phyloP scores from a whole-genome alignment of 2,888 invertebrate species.

The Chaetoderma sp. region DNA sequence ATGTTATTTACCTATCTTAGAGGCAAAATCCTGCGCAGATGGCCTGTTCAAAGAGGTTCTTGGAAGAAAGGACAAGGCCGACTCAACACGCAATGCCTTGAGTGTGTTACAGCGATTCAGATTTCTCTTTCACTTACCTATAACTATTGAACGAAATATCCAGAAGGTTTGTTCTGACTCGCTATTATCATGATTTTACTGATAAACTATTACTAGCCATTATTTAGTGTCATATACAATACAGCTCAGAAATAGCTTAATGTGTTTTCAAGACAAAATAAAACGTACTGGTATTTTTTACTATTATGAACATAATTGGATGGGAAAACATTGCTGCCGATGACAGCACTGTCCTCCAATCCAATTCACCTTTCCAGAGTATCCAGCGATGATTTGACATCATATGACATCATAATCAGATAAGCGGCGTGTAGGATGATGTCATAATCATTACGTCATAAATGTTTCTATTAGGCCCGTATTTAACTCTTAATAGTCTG shows the following conservation, averaged over 20 bases:
- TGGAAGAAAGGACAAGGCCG: conserved; percentile 91
- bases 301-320: too few species aligned
- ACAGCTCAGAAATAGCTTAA: background rate
- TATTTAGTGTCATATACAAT: too few species aligned
- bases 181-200: background rate
- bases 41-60: conserved; percentile 93
- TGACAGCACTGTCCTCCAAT: too few species aligned
- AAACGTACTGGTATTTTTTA: background rate
- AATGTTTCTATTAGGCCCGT: too few species aligned
- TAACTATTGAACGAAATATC: conserved; percentile 93
- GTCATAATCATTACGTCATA: too few species aligned
- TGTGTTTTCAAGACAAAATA: too few species aligned
- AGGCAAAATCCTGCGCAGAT: conserved; percentile 91
- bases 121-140: conserved; percentile 95
- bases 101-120: conserved; percentile 92
- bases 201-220: background rate
- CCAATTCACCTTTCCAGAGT: too few species aligned
- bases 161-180: conserved; percentile 76
- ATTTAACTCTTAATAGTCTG: too few species aligned
- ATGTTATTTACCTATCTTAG: conserved; percentile 72
- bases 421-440: too few species aligned
- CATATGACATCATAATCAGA: too few species aligned
- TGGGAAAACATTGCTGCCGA: too few species aligned
- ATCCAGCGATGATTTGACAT: too few species aligned
- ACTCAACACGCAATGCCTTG: conserved; percentile 93